Evolutionary conservation across 2,888 invertebrate genomes (phyloP).

Genomic region (Pharmacophagus antenor): DNA sequence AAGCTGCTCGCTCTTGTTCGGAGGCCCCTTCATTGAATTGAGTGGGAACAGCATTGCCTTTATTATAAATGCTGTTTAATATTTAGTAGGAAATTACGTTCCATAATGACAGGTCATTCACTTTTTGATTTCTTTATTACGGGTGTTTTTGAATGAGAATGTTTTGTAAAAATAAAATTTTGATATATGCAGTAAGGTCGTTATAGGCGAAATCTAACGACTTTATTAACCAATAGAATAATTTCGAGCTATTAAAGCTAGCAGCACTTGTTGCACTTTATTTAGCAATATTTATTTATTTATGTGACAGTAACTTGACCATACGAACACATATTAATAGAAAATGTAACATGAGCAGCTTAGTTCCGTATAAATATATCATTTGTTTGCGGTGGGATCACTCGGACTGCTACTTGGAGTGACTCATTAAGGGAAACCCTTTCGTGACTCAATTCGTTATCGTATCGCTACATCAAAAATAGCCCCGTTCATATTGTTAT

Average conservation of each 20-base stretch:
- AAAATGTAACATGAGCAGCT: conserved; percentile 14
- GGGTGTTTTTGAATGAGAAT: not conserved
- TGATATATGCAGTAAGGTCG: no score
- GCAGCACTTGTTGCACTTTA: no score
- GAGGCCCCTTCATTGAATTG: conserved; percentile 44
- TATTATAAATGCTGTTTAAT: conserved; percentile 35
- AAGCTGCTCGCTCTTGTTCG: conserved; percentile 47
- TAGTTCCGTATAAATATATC: conserved; percentile 24
- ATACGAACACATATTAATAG: not conserved
- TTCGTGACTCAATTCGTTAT: conserved; percentile 75
- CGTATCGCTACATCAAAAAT: conserved; percentile 56
- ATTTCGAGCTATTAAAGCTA: no score
- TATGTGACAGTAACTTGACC: not conserved
- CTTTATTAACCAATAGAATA: no score
- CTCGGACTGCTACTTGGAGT: conserved; percentile 30
- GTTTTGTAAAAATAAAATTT: no score
- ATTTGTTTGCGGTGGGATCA: conserved; percentile 31
- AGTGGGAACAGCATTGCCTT: conserved; percentile 38
- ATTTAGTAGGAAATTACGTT: conserved; percentile 31
- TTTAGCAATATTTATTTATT: not conserved
- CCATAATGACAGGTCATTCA: conserved; percentile 28
- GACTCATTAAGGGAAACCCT: conserved; percentile 77
- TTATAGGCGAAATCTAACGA: no score
- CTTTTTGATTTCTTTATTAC: conserved; percentile 29
- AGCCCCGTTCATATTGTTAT: conserved; percentile 58